Evolutionary conservation across 2,888 invertebrate species (phyloP).

Genomic region (Coecobrya sp.): DNA sequence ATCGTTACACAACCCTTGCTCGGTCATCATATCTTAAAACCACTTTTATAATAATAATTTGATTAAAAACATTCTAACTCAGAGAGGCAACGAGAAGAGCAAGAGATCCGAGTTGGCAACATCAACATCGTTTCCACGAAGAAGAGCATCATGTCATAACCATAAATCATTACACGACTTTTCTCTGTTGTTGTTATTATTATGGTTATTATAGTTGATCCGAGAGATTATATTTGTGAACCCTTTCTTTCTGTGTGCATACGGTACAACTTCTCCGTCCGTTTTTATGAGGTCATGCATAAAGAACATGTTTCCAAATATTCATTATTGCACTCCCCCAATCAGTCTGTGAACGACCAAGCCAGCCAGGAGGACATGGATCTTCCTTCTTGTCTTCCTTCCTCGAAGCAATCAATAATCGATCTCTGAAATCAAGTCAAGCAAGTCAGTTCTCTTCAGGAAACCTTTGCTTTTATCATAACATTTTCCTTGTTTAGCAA

Average conservation of each 20-base stretch:
- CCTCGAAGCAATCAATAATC: slow-evolving; percentile 79
- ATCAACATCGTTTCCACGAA: slow-evolving; percentile 53
- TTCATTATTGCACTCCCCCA: slow-evolving; percentile 39
- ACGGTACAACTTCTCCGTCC: slow-evolving; percentile 3
- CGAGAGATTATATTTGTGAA: slow-evolving; percentile 9
- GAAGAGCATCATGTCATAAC: slow-evolving; percentile 65
- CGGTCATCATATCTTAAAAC: not conserved
- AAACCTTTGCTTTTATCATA: not conserved
- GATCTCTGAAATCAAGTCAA: slow-evolving; percentile 76
- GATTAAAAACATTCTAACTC: slow-evolving; percentile 8
- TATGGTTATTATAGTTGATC: slow-evolving; percentile 56
- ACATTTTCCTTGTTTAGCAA: not conserved
- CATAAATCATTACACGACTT: slow-evolving; percentile 69
- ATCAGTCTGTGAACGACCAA: slow-evolving; percentile 54
- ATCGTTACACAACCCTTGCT: not conserved
- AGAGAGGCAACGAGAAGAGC: not conserved
- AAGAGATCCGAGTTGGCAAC: not conserved
- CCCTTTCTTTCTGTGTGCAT: not conserved
- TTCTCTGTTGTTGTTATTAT: slow-evolving; percentile 36
- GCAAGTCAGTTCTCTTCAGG: slow-evolving; percentile 45
- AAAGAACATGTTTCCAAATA: slow-evolving; percentile 1
- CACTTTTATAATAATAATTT: slow-evolving; percentile 7
- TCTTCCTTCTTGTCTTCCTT: slow-evolving; percentile 55
- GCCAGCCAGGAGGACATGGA: not conserved
- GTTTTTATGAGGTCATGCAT: slow-evolving; percentile 9